A percentile compares a stretch with the other conserved stretches of the same genome.
These are phyloP conservation scores for Heliconius aoede DNA, from an alignment of 2,888 invertebrate species.

Conservation along the genomic window DNA sequence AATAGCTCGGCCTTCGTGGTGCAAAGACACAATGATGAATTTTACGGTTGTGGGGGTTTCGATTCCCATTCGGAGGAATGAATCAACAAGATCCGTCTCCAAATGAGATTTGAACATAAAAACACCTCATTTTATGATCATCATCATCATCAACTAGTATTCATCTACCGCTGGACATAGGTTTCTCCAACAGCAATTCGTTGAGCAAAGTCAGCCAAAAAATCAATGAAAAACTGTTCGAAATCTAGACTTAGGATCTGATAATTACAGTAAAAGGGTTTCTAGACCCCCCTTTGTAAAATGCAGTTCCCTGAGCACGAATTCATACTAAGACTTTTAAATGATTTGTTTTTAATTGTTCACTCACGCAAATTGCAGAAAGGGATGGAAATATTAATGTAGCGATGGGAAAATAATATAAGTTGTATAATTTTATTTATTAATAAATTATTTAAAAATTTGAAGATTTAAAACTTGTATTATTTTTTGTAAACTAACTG, in stretches of 20 bases:
- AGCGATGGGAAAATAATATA: constrained; percentile 1
- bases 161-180: too few relatives aligned
- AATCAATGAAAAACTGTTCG: constrained; percentile 22
- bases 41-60: background rate
- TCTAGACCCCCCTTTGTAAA: constrained; percentile 25
- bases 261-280: constrained; percentile 30
- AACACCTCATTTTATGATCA: too few relatives aligned
- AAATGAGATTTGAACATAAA: too few relatives aligned
- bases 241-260: constrained; percentile 22
- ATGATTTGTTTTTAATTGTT: constrained; percentile 43
- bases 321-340: constrained; percentile 34
- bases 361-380: constrained; percentile 26
- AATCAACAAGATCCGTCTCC: background rate
- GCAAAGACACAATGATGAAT: too few relatives aligned
- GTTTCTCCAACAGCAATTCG: too few relatives aligned
- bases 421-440: background rate
- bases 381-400: constrained; percentile 15
- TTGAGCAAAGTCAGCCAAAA: constrained; percentile 2
- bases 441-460: too few relatives aligned
- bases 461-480: too few relatives aligned
- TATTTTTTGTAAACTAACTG: too few relatives aligned
- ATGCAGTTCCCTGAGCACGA: constrained; percentile 32
- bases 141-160: too few relatives aligned
- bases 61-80: background rate
- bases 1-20: too few relatives aligned